phyloP scores from a whole-genome alignment of 2,888 invertebrate species.

The Lomographa bimaculata region DNA sequence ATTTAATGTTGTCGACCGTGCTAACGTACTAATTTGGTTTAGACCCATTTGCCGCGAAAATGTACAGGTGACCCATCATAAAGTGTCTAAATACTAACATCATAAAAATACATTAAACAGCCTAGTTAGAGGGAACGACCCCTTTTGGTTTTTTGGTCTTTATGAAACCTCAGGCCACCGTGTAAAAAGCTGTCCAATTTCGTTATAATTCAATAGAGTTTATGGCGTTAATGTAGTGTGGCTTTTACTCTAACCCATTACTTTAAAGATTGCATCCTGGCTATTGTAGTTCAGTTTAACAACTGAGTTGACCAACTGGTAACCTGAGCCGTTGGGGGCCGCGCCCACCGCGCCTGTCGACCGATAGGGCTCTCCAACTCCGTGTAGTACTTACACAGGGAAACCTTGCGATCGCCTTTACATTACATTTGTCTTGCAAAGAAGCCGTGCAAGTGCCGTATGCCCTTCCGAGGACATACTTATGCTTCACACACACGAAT shows the following conservation, averaged over 20 bases:
- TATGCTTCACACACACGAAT: conserved; percentile 13
- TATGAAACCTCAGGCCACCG: too few relatives aligned
- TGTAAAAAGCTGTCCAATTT: too few relatives aligned
- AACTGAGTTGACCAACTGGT: conserved; percentile 32
- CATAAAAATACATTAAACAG: too few relatives aligned
- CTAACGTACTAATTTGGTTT: too few relatives aligned
- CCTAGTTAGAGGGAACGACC: too few relatives aligned
- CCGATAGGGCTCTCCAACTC: conserved; percentile 23
- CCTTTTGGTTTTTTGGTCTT: too few relatives aligned
- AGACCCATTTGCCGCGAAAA: too few relatives aligned
- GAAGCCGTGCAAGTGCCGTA: conserved; percentile 57
- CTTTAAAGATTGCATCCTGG: conserved; percentile 24
- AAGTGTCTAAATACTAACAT: too few relatives aligned
- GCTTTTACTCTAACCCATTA: conserved; percentile 7
- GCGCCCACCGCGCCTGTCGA: conserved; percentile 28
- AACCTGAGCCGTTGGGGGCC: conserved; percentile 45
- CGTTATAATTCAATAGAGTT: too few relatives aligned
- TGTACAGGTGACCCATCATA: too few relatives aligned
- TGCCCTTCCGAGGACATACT: conserved; percentile 4
- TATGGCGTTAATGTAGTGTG: neutral
- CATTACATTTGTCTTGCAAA: conserved; percentile 55
- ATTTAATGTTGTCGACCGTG: too few relatives aligned
- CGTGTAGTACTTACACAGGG: conserved; percentile 46
- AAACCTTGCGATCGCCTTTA: conserved; percentile 67
- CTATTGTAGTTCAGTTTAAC: conserved; percentile 27